Percentiles rank a stretch among this genome's conserved stretches.
These are phyloP conservation scores for Pachyuromys duprasi DNA, from an alignment of 2,797 vertebrate genomes.

Conservation along the genomic window DNA sequence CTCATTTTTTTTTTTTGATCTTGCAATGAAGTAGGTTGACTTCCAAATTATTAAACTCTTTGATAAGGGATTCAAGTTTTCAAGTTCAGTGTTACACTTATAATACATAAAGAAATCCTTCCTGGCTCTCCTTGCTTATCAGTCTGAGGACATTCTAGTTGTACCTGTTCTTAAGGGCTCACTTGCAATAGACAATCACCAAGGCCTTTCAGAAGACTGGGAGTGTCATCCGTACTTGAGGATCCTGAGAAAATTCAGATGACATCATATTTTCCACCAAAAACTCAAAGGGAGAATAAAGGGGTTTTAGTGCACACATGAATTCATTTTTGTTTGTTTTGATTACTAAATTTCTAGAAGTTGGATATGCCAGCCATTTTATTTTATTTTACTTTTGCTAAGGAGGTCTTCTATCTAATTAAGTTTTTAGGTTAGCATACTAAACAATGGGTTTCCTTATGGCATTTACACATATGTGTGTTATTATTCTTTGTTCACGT, in stretches of 20 bases:
- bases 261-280: slow-evolving; percentile 83
- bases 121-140: slow-evolving; percentile 85
- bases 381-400: background rate
- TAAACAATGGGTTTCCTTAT: background rate
- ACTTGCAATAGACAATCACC: slow-evolving; percentile 84
- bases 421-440: background rate
- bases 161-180: slow-evolving; percentile 85
- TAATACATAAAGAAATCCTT: slow-evolving; percentile 83
- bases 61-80: slow-evolving; percentile 84
- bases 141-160: slow-evolving; percentile 87
- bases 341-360: slow-evolving; percentile 80
- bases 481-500: background rate
- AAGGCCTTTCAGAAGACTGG: slow-evolving; percentile 76
- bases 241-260: slow-evolving; percentile 79
- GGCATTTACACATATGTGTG: too few relatives aligned
- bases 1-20: slow-evolving; percentile 82
- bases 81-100: slow-evolving; percentile 84
- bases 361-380: slow-evolving; percentile 81
- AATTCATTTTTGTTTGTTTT: slow-evolving; percentile 85
- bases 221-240: slow-evolving; percentile 80
- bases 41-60: slow-evolving; percentile 85
- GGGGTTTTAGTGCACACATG: slow-evolving; percentile 83
- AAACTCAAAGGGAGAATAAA: slow-evolving; percentile 86
- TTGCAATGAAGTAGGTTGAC: slow-evolving; percentile 85
- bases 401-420: background rate